Evolutionary conservation across 1,140 invertebrate species (phyloP).

Genomic region (Stenopsyche tienmushanensis): DNA sequence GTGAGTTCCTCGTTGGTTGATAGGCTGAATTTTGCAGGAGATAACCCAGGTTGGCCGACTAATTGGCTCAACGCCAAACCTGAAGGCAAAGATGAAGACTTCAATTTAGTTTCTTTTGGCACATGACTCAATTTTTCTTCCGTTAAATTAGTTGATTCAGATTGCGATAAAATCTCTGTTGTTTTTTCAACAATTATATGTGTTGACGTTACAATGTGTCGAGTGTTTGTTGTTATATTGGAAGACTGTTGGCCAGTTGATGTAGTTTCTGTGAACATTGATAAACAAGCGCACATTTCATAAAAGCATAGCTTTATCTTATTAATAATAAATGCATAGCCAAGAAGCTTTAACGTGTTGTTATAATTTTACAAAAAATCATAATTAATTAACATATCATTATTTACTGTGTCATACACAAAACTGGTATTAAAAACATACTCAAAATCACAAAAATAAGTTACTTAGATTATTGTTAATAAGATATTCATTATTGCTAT

Average conservation of each 20-base stretch:
- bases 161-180: slow-evolving; percentile 27
- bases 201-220: slow-evolving; percentile 33
- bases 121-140: slow-evolving; percentile 37
- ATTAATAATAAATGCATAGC: slow-evolving; percentile 31
- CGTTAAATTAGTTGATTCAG: slow-evolving; percentile 4
- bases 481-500: no score
- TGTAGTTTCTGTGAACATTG: slow-evolving; percentile 35
- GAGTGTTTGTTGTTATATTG: slow-evolving; percentile 27
- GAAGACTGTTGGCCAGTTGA: slow-evolving; percentile 23
- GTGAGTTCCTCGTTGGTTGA: slow-evolving; percentile 40
- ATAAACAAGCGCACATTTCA: slow-evolving; percentile 36
- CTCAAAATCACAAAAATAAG: no score
- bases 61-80: slow-evolving; percentile 58
- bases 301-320: slow-evolving; percentile 33
- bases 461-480: no score
- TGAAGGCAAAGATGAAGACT: slow-evolving; percentile 67
- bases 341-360: slow-evolving; percentile 11
- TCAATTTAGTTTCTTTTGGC: slow-evolving; percentile 59
- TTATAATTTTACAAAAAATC: slow-evolving; percentile 1
- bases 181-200: slow-evolving; percentile 32
- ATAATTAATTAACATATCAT: no score
- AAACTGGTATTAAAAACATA: no score
- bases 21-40: slow-evolving; percentile 53
- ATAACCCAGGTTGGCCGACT: slow-evolving; percentile 45
- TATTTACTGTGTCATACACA: no score